Conservation (phyloP, 2,113 vertebrate species). For the Cephalophus harveyi region DNA sequence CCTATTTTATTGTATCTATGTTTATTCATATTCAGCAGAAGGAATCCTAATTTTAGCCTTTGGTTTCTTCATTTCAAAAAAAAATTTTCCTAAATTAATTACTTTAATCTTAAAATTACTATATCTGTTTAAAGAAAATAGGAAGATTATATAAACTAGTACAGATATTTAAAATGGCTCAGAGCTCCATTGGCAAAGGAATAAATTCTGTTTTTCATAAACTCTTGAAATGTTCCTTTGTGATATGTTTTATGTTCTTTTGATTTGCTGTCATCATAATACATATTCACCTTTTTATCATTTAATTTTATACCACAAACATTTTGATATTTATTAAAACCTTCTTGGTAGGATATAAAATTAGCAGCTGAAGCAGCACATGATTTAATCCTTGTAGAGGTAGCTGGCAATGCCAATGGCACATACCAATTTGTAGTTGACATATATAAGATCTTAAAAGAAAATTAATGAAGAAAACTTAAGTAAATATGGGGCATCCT, state of each 20-base stretch:
- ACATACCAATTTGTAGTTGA: neutral
- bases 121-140: neutral
- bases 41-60: slow-evolving; percentile 22
- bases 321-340: neutral
- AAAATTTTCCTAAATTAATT: slow-evolving; percentile 4
- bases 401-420: neutral
- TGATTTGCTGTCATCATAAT: neutral
- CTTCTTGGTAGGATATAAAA: neutral
- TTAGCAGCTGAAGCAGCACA: neutral
- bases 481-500: neutral
- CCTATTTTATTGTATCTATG: slow-evolving; percentile 65
- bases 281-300: neutral
- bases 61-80: slow-evolving; percentile 16
- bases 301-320: neutral
- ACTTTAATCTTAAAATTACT: slow-evolving; percentile 11
- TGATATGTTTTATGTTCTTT: neutral
- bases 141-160: neutral
- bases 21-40: slow-evolving; percentile 69
- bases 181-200: neutral
- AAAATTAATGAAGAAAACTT: neutral
- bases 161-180: neutral
- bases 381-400: neutral
- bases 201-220: neutral
- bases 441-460: neutral
- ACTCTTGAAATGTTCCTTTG: neutral